Evolutionary conservation across 2,888 invertebrate genomes (phyloP).

Genomic region (Marronus borbonicus): DNA sequence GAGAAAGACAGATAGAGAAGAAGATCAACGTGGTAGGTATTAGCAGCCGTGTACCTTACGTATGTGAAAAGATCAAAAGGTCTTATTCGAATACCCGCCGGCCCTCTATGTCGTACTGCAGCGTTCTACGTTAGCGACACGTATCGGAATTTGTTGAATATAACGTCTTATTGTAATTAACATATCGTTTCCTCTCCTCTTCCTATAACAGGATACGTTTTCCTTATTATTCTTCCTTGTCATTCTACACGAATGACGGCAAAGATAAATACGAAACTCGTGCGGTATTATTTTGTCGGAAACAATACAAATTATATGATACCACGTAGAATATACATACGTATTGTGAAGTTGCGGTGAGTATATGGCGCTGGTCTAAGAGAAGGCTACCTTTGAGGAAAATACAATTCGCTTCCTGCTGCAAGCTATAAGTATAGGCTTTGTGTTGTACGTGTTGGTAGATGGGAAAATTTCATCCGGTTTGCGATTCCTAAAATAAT

Average conservation of each 20-base stretch:
- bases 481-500: too few relatives aligned
- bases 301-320: slow-evolving; percentile 33
- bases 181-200: slow-evolving; percentile 23
- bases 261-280: slow-evolving; percentile 15
- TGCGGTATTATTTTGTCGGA: slow-evolving; percentile 27
- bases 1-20: neutral
- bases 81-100: neutral
- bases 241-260: slow-evolving; percentile 5
- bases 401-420: neutral
- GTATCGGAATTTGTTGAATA: slow-evolving; percentile 27
- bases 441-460: neutral
- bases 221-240: slow-evolving; percentile 15
- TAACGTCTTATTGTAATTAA: slow-evolving; percentile 33
- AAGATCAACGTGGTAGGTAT: neutral
- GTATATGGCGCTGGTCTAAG: neutral
- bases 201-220: slow-evolving; percentile 27
- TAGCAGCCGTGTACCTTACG: neutral
- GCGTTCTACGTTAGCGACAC: neutral
- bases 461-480: too few relatives aligned
- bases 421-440: neutral
- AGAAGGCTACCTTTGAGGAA: neutral
- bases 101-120: neutral
- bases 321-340: neutral
- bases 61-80: slow-evolving; percentile 14
- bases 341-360: neutral